These are phyloP conservation scores for Drosophila mercatorum DNA, from an alignment of 2,888 invertebrate species.

Conservation along the genomic window DNA sequence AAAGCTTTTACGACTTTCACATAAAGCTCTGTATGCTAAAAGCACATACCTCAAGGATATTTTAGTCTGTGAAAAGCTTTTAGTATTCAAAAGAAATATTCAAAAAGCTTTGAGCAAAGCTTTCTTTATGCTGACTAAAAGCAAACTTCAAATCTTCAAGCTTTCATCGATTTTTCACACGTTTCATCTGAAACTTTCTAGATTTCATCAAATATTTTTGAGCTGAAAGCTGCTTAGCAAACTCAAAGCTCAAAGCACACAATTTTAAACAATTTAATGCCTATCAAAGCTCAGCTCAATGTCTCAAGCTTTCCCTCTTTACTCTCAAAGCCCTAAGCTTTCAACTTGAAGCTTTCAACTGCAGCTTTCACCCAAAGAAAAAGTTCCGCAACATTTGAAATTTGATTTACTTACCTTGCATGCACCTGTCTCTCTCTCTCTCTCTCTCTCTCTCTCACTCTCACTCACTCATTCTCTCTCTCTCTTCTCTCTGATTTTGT, in stretches of 20 bases:
- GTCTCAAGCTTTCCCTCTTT: not conserved
- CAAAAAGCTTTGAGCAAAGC: not conserved
- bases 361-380: not conserved
- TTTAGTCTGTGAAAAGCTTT: not conserved
- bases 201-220: not conserved
- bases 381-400: not conserved
- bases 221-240: too few species aligned
- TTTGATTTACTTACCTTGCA: not conserved
- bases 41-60: not conserved
- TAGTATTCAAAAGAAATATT: not conserved
- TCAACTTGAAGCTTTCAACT: not conserved
- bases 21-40: not conserved
- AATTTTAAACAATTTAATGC: not conserved
- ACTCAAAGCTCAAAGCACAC: not conserved
- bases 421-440: not conserved
- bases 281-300: not conserved
- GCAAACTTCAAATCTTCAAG: not conserved
- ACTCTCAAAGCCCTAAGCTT: not conserved
- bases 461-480: too few species aligned
- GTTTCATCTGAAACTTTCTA: not conserved
- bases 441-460: not conserved
- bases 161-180: not conserved
- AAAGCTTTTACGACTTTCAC: not conserved
- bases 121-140: not conserved
- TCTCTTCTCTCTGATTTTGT: not conserved